Percentiles rank a stretch among this genome's conserved stretches.
These are phyloP conservation scores for Anoplopoma fimbria DNA, from an alignment of 2,113 vertebrate species.

Conservation along the genomic window DNA sequence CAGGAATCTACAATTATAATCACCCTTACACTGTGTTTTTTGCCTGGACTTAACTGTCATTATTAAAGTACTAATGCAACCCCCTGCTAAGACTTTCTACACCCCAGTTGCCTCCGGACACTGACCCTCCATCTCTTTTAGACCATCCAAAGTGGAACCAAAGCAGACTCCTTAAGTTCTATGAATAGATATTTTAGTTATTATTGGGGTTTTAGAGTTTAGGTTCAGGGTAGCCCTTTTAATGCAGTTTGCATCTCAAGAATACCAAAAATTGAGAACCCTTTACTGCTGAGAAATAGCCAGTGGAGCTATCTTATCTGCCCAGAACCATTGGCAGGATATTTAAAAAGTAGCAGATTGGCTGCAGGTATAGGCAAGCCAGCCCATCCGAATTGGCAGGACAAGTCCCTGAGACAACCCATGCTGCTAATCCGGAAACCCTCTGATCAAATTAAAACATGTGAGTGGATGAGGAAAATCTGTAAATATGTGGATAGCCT, in stretches of 20 bases:
- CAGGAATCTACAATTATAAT: slow-evolving; percentile 15
- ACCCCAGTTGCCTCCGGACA: neutral
- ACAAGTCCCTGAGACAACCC: slow-evolving; percentile 41
- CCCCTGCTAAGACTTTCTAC: slow-evolving; percentile 10
- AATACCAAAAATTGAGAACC: slow-evolving; percentile 42
- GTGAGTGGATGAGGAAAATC: slow-evolving; percentile 47
- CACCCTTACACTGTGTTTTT: slow-evolving; percentile 15
- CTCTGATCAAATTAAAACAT: slow-evolving; percentile 73
- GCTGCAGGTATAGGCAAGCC: slow-evolving; percentile 57
- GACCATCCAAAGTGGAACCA: neutral
- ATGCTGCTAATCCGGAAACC: slow-evolving; percentile 69
- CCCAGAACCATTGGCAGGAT: slow-evolving; percentile 58
- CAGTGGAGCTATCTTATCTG: slow-evolving; percentile 29
- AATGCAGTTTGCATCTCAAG: slow-evolving; percentile 10
- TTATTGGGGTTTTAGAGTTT: neutral
- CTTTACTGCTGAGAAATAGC: slow-evolving; percentile 17
- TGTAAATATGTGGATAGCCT: slow-evolving; percentile 44
- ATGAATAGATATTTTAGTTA: neutral
- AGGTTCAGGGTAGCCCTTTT: neutral
- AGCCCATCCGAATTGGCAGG: slow-evolving; percentile 59
- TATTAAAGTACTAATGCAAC: slow-evolving; percentile 13
- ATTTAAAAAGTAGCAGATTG: slow-evolving; percentile 65
- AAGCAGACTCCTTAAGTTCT: neutral
- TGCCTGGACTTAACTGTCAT: neutral
- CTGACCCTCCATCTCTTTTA: slow-evolving; percentile 9